Percentiles rank a stretch among this genome's conserved stretches.
Conservation (phyloP, 2,888 invertebrate species). For the Hofmannophila pseudospretella region DNA sequence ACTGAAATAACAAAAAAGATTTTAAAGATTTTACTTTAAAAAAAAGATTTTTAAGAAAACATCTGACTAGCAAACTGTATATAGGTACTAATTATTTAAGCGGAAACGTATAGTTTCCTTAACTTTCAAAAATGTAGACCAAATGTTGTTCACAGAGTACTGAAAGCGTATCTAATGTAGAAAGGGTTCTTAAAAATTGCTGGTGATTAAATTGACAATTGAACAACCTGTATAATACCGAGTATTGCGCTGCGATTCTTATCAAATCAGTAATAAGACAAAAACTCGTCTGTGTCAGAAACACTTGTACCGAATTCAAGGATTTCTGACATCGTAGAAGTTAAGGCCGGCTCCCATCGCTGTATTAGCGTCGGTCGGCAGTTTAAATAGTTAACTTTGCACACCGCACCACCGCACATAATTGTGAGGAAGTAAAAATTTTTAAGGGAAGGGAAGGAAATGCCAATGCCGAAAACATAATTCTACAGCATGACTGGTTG, state of each 20-base stretch:
- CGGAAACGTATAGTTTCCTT: no score
- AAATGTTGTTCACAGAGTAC: no score
- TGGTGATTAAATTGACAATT: no score
- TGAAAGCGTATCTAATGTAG: no score
- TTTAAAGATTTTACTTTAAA: no score
- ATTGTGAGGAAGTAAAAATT: neutral
- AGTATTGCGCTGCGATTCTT: constrained; percentile 41
- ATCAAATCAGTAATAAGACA: constrained; percentile 45
- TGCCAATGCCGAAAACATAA: neutral
- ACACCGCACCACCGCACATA: neutral
- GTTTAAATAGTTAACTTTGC: neutral
- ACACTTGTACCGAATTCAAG: constrained; percentile 44
- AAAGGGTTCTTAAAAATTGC: no score
- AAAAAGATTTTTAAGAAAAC: no score
- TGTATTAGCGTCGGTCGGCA: constrained; percentile 1
- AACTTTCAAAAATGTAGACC: no score
- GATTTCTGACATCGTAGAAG: constrained; percentile 27
- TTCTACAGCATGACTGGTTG: no score
- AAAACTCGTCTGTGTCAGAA: constrained; percentile 51
- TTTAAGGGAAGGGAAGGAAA: neutral
- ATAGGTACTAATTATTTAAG: no score
- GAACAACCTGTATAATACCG: constrained; percentile 50
- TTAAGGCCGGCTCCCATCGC: constrained; percentile 28
- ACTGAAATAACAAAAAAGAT: no score
- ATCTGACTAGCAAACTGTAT: no score